Conservation (phyloP, 1,140 invertebrate species). For the Nautilus pompilius region DNA sequence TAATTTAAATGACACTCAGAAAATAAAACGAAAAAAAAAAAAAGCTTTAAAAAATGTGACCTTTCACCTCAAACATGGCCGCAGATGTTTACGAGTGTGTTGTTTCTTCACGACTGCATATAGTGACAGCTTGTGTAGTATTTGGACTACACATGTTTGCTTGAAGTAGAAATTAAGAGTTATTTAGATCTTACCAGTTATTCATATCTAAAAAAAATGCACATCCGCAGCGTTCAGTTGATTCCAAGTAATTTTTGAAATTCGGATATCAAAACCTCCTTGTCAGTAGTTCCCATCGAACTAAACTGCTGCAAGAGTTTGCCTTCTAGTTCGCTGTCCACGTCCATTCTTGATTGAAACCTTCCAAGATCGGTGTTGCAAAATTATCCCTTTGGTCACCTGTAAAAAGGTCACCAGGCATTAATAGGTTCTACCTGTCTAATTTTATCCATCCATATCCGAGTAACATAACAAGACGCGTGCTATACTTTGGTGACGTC, state of each 20-base stretch:
- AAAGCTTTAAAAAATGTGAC: too few relatives aligned
- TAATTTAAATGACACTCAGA: too few relatives aligned
- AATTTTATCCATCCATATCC: background rate
- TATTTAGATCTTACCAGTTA: constrained; percentile 94
- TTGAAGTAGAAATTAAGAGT: too few relatives aligned
- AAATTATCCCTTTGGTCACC: background rate
- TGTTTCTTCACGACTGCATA: too few relatives aligned
- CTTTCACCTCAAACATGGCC: too few relatives aligned
- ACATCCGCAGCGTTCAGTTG: constrained; percentile 79
- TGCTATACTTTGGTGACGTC: background rate
- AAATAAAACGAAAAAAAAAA: too few relatives aligned
- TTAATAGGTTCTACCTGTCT: background rate
- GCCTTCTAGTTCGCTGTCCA: constrained; percentile 62
- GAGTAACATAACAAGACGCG: background rate
- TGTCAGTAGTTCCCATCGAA: constrained; percentile 91
- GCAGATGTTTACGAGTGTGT: too few relatives aligned
- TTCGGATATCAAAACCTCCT: constrained; percentile 87
- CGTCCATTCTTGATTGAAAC: constrained; percentile 24
- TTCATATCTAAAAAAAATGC: constrained; percentile 97
- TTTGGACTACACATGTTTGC: too few relatives aligned
- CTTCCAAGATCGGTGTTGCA: background rate
- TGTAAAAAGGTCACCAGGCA: background rate
- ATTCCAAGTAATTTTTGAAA: constrained; percentile 80
- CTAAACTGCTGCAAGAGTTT: constrained; percentile 88
- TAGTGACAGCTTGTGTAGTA: too few relatives aligned